Conservation (phyloP, 2,113 vertebrate genomes). For the Procapra przewalskii region DNA sequence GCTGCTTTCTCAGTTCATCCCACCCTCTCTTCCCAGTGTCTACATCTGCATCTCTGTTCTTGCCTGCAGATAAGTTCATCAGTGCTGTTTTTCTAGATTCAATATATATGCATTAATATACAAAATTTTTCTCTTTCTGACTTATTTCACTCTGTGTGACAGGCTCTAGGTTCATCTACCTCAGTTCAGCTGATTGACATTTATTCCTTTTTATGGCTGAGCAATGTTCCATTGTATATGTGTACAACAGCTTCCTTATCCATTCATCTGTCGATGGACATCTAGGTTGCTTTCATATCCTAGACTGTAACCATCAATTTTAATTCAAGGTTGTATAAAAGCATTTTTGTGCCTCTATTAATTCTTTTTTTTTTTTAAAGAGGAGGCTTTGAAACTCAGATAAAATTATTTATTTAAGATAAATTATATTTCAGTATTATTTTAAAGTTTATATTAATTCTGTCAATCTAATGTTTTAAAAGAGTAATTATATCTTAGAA, state of each 20-base stretch:
- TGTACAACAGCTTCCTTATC: neutral
- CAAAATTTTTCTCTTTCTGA: neutral
- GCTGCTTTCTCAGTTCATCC: neutral
- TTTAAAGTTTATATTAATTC: neutral
- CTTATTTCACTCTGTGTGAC: neutral
- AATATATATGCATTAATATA: neutral
- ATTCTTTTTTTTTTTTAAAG: neutral
- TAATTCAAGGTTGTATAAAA: neutral
- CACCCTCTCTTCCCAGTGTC: neutral
- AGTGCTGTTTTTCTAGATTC: neutral
- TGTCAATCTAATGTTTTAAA: neutral
- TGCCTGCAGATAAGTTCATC: neutral
- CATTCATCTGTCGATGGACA: neutral
- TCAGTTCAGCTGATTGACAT: neutral
- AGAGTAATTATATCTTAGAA: neutral
- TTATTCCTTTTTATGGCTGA: neutral
- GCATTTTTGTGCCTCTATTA: neutral
- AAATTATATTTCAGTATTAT: neutral
- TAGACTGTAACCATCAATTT: neutral
- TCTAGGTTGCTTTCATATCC: neutral
- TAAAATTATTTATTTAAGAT: neutral
- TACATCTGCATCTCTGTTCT: neutral
- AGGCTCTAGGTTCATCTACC: neutral
- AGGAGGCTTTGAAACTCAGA: neutral
- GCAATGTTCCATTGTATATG: neutral